Evolutionary conservation across 2,113 vertebrate genomes (phyloP).

Genomic region (Xiphias gladius): DNA sequence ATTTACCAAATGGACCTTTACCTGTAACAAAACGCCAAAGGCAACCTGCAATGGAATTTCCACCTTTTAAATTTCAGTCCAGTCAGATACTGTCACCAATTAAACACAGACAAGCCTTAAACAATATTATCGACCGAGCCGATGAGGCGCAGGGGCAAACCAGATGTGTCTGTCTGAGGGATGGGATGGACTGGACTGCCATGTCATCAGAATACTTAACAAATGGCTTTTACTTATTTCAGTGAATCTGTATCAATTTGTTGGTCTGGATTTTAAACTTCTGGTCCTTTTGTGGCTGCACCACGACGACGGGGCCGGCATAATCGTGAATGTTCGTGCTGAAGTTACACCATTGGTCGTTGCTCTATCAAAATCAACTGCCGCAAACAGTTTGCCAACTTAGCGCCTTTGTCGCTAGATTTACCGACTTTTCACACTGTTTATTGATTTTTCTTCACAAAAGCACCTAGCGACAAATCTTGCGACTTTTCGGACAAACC

Average conservation of each 20-base stretch:
- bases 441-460: no score
- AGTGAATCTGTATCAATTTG: background rate
- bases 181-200: background rate
- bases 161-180: background rate
- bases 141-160: background rate
- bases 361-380: no score
- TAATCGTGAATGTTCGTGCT: no score
- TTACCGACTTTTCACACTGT: no score
- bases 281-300: background rate
- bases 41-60: background rate
- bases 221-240: background rate
- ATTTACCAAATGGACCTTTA: background rate
- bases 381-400: no score
- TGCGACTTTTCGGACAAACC: no score
- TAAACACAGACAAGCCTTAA: conserved; percentile 2
- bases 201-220: background rate
- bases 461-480: no score
- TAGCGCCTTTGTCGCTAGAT: no score
- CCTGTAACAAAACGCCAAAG: background rate
- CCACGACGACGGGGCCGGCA: no score
- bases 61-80: background rate
- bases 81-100: background rate
- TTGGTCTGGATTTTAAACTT: conserved; percentile 12
- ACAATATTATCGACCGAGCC: background rate
- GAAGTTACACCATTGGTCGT: no score